Evolutionary conservation across 1,140 invertebrate genomes (phyloP), one percentile per base, ranked within the genome.

Genomic region (Lanistes nyassanus): DNA sequence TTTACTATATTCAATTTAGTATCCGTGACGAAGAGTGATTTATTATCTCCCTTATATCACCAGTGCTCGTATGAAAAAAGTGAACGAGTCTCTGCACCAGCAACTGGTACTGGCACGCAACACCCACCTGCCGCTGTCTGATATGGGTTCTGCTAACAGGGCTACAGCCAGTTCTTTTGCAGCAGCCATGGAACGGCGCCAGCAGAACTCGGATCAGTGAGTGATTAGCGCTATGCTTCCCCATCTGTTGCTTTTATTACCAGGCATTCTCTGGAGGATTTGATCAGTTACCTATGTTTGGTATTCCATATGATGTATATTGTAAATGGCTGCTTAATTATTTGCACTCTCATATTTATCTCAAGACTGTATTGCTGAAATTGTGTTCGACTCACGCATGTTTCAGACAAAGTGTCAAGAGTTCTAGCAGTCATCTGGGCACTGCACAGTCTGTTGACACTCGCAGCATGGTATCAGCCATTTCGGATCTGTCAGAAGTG

Each of bases 401-500:
- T 75, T 53, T 23, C 65, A 76, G 75, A 23, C 66, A 76, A 19
- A 64, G 56, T 31, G 56, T 62, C 11, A 75, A 42, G n/a, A 76
- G 75, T 21, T 76, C 75, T 23, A 55, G 7, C n/a, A 67, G 69
- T 36, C 55, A 42, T 2, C 4, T 21, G 21, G 29, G 26, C 9
- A 19, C 26, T 9, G 74, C 31, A 13, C 37, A 26, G 11, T 42
- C 58, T 34, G 23, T 36, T 62, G 75, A 76, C 71, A 74, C 53
- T 5, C 70, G 68, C 60, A 79, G 75, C 64, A 65, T 74, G 31
- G 29, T 73, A 21, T 79, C 72, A 34, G 65, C 58, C 51, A 29
- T 53, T 51, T 71, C 78, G 2, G 70, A 72, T n/a, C 23, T 62
- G 34, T 72, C 70, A 3, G 56, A 42, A 29, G 55, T 60, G 29